Evolutionary conservation across 2,113 vertebrate genomes (phyloP), one percentile per base, ranked within the genome.

Genomic region (Eulemur macaco): DNA sequence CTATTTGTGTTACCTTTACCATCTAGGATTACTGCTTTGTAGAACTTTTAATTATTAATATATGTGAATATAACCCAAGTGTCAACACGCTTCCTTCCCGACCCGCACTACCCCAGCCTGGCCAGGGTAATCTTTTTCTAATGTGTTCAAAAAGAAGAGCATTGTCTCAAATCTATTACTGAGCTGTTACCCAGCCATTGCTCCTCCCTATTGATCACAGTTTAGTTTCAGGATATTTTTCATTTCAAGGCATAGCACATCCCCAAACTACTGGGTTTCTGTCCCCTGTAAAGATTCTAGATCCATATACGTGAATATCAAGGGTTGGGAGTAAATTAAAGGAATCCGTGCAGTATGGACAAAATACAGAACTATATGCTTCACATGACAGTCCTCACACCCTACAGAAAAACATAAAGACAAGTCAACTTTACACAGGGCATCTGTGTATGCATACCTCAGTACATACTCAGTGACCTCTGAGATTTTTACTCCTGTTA

Each of bases 81-180:
- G 8, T 60, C 42, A 92, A 20, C 3, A 42, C 8, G 15, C 18
- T 84, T 76, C 3, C n/a, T 23, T 91, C 63, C 42, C 21, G 5
- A 58, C 6, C 3, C 1, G 17, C 1, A 3, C 3, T 4, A n/a
- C 1, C 56, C 13, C 3, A 4, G 52, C 20, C 8, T 88, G 20
- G 37, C 6, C 60, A 86, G 18, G 11, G 69, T 2, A 21, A 37
- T 88, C 5, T 69, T 29, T 42, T 52, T 47, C 12, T 56, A 76
- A n/a, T 18, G 20, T 21, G 37, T 52, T 47, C 23, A 85, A 54
- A 81, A 71, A 73, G 18, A 21, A 39, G 54, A 45, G 2, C 8
- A 34, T 66, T 37, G 5, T 25, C 58, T 71, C 2, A 47, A 86
- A 50, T 71, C 1, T 47, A 6, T 56, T 76, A 31, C 34, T 10